Conservation (phyloP, 1,140 invertebrate genomes). For the Bombus pyrosoma region DNA sequence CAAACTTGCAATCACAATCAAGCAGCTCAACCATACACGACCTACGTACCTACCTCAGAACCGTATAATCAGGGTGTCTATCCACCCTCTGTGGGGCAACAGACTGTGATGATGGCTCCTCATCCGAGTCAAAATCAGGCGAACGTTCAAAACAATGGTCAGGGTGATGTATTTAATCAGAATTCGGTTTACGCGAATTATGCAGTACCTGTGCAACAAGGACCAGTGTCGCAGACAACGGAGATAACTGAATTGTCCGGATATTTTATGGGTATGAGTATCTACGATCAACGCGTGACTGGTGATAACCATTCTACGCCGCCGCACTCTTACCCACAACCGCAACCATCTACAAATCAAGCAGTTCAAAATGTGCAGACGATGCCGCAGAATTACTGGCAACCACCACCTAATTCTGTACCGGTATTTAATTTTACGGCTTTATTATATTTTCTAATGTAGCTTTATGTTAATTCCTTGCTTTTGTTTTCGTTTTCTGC, state of each 20-base stretch:
- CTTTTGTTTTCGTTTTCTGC: background rate
- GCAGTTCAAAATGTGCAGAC: slow-evolving; percentile 68
- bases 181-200: slow-evolving; percentile 78
- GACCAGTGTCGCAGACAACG: slow-evolving; percentile 71
- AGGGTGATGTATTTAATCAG: slow-evolving; percentile 77
- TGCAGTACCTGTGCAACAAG: slow-evolving; percentile 76
- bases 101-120: slow-evolving; percentile 77
- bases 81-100: slow-evolving; percentile 68
- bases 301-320: slow-evolving; percentile 74
- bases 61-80: slow-evolving; percentile 74
- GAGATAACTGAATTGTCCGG: slow-evolving; percentile 78
- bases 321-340: slow-evolving; percentile 75
- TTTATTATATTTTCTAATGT: background rate
- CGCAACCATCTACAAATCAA: slow-evolving; percentile 70
- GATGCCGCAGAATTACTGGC: slow-evolving; percentile 79
- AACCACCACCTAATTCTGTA: slow-evolving; percentile 76
- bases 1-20: slow-evolving; percentile 72
- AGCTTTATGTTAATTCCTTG: background rate
- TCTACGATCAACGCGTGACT: slow-evolving; percentile 76
- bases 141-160: slow-evolving; percentile 65
- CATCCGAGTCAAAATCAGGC: slow-evolving; percentile 71
- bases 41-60: slow-evolving; percentile 77
- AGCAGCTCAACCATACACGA: slow-evolving; percentile 70
- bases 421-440: slow-evolving; percentile 60
- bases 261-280: slow-evolving; percentile 80